Base-by-base conservation (phyloP, 2,113 vertebrate genomes). In the Myiozetetes cayanensis region DNA sequence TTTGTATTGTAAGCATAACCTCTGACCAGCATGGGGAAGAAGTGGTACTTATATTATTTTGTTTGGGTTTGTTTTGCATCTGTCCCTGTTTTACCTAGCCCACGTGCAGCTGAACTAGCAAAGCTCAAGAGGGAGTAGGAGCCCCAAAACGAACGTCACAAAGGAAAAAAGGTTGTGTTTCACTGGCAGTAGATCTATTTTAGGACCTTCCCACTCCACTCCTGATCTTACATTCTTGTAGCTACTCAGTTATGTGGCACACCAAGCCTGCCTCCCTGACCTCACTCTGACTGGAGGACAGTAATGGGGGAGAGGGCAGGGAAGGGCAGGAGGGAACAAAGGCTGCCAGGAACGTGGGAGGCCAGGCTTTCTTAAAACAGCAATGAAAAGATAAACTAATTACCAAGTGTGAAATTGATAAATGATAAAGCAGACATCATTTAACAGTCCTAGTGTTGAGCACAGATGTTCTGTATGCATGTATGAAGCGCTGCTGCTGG, bases 351-450 rank as follows among this genome's bases (percentile, higher is more conserved):
- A 92, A 47, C 3, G 7, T 50, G 67, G 72, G 67, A 96, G 85
- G 63, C 43, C 66, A 80, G 90, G 49, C 41, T 85, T 93, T 83
- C 88, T 74, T 88, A 83, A 70, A 75, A 61, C 82, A 94, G 78
- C 76, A 90, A 90, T 80, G 25, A 56, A 70, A 90, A 92, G 10
- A 66, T 93, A 83, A 95, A 86, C 63, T 83, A 70, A 90, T 92
- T 83, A 88, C 77, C 46, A 53, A 77, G 88, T 83, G 88, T 74
- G 88, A 94, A 96, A 96, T 35, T 90, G 88, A 88, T 90, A 86
- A 88, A 80, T 70, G 59, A 93, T 88, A 92, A 92, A 85, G 66
- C 85, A 94, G 94, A 39, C 71, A 37, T 58, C n/a, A 10, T 68
- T 84, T 49, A 89, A 23, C n/a, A 87, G 65, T 47, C 56, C 66